Evolutionary conservation across 2,888 invertebrate species (phyloP).

Genomic region (Spodoptera picta): DNA sequence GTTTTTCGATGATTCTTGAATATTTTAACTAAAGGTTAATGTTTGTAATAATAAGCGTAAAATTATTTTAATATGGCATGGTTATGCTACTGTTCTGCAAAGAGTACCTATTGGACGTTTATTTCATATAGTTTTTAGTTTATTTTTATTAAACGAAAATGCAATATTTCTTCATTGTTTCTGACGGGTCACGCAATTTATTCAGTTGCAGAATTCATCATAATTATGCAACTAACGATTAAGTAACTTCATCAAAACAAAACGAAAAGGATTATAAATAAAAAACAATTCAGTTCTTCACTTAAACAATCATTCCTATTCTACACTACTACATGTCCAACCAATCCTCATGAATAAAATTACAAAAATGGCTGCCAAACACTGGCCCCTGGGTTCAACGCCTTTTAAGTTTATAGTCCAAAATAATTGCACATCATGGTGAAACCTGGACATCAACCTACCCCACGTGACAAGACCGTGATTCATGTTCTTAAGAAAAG

Average conservation of each 20-base stretch:
- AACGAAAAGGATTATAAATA: too few relatives aligned
- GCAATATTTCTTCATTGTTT: too few relatives aligned
- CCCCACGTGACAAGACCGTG: constrained; percentile 33
- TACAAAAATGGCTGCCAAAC: constrained; percentile 4
- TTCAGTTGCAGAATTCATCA: too few relatives aligned
- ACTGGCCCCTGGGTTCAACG: constrained; percentile 34
- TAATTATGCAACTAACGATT: too few relatives aligned
- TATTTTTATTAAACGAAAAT: too few relatives aligned
- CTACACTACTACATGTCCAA: neutral
- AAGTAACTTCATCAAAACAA: too few relatives aligned
- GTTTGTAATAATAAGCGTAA: neutral
- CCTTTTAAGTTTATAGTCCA: constrained; percentile 20
- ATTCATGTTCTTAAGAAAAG: constrained; percentile 13
- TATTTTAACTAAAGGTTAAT: constrained; percentile 1
- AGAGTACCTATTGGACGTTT: too few relatives aligned
- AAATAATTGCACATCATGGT: constrained; percentile 40
- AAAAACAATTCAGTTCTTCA: too few relatives aligned
- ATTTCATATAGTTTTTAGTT: neutral
- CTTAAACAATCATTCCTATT: too few relatives aligned
- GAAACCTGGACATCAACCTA: constrained; percentile 36
- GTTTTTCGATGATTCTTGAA: constrained; percentile 3
- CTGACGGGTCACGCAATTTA: too few relatives aligned
- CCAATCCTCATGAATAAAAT: constrained; percentile 1
- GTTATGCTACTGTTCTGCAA: too few relatives aligned
- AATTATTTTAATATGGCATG: too few relatives aligned